Percentiles rank a stretch among this genome's conserved stretches.
These are phyloP conservation scores for Physella acuta DNA, from an alignment of 1,140 invertebrate genomes.

Conservation along the genomic window DNA sequence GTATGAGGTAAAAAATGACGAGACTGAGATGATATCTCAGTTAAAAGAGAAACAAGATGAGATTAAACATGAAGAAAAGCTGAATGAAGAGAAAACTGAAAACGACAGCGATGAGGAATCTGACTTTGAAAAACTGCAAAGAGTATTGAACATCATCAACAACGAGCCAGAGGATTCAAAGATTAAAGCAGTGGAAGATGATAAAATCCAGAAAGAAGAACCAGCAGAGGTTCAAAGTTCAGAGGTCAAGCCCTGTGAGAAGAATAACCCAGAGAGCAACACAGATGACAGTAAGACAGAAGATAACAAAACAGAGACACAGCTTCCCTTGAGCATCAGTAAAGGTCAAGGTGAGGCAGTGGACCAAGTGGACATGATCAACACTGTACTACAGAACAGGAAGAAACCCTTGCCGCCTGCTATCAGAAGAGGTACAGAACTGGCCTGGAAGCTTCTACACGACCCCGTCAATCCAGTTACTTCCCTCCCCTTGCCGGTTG, in stretches of 20 bases:
- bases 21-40: no score
- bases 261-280: neutral
- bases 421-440: conserved; percentile 40
- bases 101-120: conserved; percentile 6
- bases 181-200: neutral
- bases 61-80: neutral
- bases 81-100: conserved; percentile 1
- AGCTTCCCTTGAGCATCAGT: conserved; percentile 13
- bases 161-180: neutral
- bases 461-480: conserved; percentile 32
- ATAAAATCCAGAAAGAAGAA: neutral
- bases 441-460: conserved; percentile 47
- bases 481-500: conserved; percentile 22
- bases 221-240: neutral
- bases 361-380: conserved; percentile 23
- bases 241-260: conserved; percentile 9
- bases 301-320: no score
- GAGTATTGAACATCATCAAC: conserved; percentile 27
- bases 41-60: neutral
- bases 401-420: conserved; percentile 31
- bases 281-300: neutral
- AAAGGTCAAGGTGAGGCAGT: conserved; percentile 18
- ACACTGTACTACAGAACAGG: conserved; percentile 29
- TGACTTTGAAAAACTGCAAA: conserved; percentile 30
- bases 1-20: neutral